Percentiles rank a stretch among this genome's conserved stretches.
Evolutionary conservation across 2,888 invertebrate species (phyloP).

Genomic region (Xestia xanthographa): DNA sequence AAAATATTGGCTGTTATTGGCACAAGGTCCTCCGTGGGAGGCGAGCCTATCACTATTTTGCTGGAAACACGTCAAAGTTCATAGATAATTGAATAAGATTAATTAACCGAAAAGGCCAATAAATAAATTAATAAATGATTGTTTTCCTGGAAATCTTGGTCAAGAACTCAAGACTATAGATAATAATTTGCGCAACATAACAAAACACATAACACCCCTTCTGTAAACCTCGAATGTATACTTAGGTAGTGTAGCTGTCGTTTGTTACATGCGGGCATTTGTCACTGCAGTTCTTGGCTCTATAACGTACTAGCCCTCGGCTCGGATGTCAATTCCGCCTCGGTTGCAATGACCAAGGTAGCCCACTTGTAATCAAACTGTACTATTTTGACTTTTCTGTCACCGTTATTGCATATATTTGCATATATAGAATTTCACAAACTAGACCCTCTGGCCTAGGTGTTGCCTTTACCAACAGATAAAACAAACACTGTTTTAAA

Average conservation of each 20-base stretch:
- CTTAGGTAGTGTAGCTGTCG: not conserved
- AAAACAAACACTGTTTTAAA: not conserved
- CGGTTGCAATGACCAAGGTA: no score
- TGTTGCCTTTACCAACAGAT: not conserved
- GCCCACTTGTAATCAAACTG: no score
- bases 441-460: no score
- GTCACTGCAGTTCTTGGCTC: no score
- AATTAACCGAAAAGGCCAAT: slow-evolving; percentile 42
- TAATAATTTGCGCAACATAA: not conserved
- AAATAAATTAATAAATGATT: slow-evolving; percentile 41
- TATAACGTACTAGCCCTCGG: no score
- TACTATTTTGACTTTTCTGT: no score
- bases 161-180: not conserved
- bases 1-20: not conserved
- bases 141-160: slow-evolving; percentile 47
- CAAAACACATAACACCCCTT: not conserved
- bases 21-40: slow-evolving; percentile 53
- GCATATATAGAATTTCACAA: no score
- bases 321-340: no score
- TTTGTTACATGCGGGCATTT: no score
- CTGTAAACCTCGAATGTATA: not conserved
- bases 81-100: slow-evolving; percentile 58
- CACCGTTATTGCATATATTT: no score
- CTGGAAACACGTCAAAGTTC: slow-evolving; percentile 53
- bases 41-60: slow-evolving; percentile 40